Evolutionary conservation across 1,140 invertebrate species (phyloP), one percentile per base, ranked within the genome.

Genomic region (Rhynchophorus ferrugineus): DNA sequence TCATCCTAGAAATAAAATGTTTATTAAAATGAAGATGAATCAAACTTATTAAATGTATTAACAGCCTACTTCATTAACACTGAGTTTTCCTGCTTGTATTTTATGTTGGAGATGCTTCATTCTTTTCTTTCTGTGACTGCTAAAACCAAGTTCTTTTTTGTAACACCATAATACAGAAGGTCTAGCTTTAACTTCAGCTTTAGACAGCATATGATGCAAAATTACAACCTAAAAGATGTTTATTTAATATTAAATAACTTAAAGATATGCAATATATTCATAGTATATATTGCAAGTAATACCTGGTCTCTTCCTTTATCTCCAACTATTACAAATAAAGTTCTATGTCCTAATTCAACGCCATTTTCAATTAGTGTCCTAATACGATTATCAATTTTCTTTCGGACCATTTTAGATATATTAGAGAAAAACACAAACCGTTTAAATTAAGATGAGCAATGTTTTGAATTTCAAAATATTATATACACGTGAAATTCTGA

Each of bases 91-190:
- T 43, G 83, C 80, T 67, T 87, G 84, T 11, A 94, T 85, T 73
- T 95, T 97, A 61, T 87, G 88, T 60, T 91, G 79, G 2, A 91
- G 64, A 33, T 84, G 77, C 62, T 92, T 92, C 75, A 93, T 94
- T 54, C 88, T 78, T 71, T 98, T 99, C 62, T 95, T 91, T 3
- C 91, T 82, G 69, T 98, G 89, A 65, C 91, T 95, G 69, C 85
- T 95, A 61, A 99, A 91, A 62, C 92, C 84, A 65, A 99, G 74
- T 74, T 94, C 87, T 66, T 92, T 98, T 72, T 99, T 99, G 69
- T 99, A 99, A 69, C 96, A 99, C 97, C 97, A 99, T 14, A 99
- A 70, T 0, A 98, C 91, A 33, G 81, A 84, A 7, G 96, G 95
- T 49, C 94, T 78, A 0, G 92, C 81, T 74, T 94, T 94, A 0